Conservation (phyloP, 92 coral and sea anemone genomes). For the Plumapathes pennacea region DNA sequence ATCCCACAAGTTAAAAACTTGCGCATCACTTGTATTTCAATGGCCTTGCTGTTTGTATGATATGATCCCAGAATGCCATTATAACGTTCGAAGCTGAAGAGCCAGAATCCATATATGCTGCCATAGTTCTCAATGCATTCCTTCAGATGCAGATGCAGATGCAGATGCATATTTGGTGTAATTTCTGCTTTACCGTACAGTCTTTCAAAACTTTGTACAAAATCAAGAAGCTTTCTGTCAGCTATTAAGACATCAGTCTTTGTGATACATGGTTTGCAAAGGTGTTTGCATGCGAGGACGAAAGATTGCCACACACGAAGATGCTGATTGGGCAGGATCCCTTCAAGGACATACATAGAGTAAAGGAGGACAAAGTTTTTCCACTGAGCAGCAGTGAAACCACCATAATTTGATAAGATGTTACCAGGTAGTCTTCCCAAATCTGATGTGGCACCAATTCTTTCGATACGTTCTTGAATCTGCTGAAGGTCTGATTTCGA, state of each 20-base stretch:
- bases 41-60: constrained; percentile 39
- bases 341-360: constrained; percentile 7
- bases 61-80: constrained; percentile 55
- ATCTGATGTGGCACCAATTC: constrained; percentile 26
- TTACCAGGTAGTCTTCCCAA: constrained; percentile 53
- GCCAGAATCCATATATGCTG: constrained; percentile 57
- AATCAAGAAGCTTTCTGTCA: constrained; percentile 1
- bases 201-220: background rate
- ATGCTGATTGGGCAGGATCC: background rate
- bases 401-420: constrained; percentile 52
- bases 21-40: constrained; percentile 52
- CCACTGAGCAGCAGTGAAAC: constrained; percentile 66
- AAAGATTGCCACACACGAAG: background rate
- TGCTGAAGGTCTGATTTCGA: constrained; percentile 15
- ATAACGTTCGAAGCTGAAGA: constrained; percentile 64
- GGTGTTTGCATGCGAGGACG: constrained; percentile 1
- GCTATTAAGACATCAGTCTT: background rate
- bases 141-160: constrained; percentile 5
- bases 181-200: background rate
- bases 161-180: constrained; percentile 2
- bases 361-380: constrained; percentile 26
- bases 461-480: constrained; percentile 37
- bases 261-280: constrained; percentile 1
- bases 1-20: no score
- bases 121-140: constrained; percentile 26